Evolutionary conservation across 2,888 invertebrate species (phyloP).

Genomic region (Mythimna albipuncta): DNA sequence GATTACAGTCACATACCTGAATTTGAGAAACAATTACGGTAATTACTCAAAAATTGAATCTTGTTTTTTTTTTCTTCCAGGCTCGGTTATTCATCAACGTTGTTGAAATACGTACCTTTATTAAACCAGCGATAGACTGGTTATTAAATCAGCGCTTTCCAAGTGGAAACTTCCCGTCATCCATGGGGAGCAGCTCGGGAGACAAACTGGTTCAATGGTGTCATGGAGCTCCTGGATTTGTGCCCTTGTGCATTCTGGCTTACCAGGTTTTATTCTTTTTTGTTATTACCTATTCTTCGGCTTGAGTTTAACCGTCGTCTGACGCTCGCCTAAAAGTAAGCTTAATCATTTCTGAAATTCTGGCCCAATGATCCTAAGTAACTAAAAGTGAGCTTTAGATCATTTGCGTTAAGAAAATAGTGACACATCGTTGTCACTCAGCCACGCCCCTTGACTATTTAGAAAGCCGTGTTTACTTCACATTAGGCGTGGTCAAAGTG

Average conservation of each 20-base stretch:
- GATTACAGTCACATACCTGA: neutral
- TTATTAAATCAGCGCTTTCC: constrained; percentile 89
- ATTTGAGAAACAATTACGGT: neutral
- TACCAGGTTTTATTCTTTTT: constrained; percentile 88
- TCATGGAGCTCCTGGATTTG: constrained; percentile 97
- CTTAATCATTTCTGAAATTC: neutral
- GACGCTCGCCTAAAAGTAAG: neutral
- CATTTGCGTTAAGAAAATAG: no score
- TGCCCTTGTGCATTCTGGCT: constrained; percentile 93
- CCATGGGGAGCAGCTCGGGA: constrained; percentile 91
- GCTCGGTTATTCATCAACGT: constrained; percentile 89
- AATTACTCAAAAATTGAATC: neutral
- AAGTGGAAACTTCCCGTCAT: constrained; percentile 95
- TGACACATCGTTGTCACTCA: no score
- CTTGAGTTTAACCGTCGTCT: neutral
- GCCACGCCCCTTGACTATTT: no score
- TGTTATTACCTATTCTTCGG: neutral
- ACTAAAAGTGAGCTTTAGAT: neutral
- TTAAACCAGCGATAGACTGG: constrained; percentile 93
- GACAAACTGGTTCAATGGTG: constrained; percentile 98
- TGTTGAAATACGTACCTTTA: constrained; percentile 89
- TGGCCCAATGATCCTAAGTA: no score
- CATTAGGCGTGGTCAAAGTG: no score
- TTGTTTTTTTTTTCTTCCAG: constrained; percentile 75
- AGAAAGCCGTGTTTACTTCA: no score